Evolutionary conservation across 2,113 vertebrate species (phyloP).

Genomic region (Pluvialis apricaria): DNA sequence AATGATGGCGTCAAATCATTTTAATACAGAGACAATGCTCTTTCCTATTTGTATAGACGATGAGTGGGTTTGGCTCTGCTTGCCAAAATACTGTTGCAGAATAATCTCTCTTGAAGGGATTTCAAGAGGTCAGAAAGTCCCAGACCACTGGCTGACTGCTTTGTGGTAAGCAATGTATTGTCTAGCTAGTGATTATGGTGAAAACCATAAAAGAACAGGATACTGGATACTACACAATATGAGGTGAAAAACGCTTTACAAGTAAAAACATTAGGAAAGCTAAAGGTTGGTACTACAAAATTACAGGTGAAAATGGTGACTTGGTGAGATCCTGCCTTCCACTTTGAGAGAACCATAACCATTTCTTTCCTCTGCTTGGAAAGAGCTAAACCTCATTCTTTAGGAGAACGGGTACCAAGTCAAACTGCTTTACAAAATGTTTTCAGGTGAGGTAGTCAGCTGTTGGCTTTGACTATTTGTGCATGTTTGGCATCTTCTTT

Average conservation of each 20-base stretch:
- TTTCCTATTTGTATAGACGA: neutral
- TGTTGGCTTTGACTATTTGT: neutral
- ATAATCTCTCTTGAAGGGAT: neutral
- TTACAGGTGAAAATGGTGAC: fast-evolving
- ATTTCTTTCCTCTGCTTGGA: neutral
- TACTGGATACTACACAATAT: too few species aligned
- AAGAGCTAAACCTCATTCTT: neutral
- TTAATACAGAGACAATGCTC: neutral
- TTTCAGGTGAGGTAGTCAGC: neutral
- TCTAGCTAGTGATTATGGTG: neutral
- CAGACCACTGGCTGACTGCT: neutral
- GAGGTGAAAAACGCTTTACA: neutral
- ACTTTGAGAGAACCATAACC: neutral
- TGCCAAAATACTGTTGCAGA: neutral
- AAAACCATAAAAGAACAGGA: neutral
- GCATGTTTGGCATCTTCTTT: neutral
- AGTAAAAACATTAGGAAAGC: neutral
- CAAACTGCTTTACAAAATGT: neutral
- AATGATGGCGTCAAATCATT: neutral
- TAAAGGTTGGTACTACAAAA: neutral
- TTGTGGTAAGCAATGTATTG: neutral
- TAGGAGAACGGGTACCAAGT: neutral
- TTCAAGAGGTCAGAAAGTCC: neutral
- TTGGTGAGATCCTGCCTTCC: neutral
- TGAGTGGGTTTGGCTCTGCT: neutral